phyloP scores from a whole-genome alignment of 2,113 vertebrate species.

The Gallinago paraguaiae region DNA sequence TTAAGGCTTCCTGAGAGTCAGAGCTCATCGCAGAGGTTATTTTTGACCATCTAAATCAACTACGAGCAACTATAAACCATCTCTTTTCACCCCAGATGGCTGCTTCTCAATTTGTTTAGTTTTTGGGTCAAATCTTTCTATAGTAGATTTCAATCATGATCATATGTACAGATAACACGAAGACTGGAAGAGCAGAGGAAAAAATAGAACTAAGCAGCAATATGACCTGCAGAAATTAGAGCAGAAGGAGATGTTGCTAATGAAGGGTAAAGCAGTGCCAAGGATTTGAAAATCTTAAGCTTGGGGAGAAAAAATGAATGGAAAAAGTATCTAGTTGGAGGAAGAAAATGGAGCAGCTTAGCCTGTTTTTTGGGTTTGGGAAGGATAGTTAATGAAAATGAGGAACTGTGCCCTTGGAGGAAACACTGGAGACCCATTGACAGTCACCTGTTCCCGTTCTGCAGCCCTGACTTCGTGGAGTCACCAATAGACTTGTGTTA shows the following conservation, averaged over 20 bases:
- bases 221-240: constrained; percentile 49
- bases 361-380: background rate
- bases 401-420: background rate
- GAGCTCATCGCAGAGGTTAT: background rate
- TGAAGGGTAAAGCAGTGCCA: background rate
- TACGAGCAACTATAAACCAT: background rate
- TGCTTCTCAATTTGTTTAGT: background rate
- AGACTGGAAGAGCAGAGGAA: background rate
- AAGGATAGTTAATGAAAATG: background rate
- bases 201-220: background rate
- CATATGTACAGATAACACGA: background rate
- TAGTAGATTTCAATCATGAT: constrained; percentile 4
- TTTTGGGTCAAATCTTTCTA: constrained; percentile 42
- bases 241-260: constrained; percentile 17
- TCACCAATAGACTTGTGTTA: background rate
- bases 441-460: background rate
- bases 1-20: background rate
- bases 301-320: background rate
- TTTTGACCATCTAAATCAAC: background rate
- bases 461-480: background rate
- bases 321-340: background rate
- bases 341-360: background rate
- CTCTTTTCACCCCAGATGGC: constrained; percentile 51
- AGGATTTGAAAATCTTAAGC: background rate
- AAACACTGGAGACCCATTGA: background rate